Percentiles rank a stretch among this genome's conserved stretches.
phyloP scores from a whole-genome alignment of 2,797 vertebrate genomes.

The Enoplosus armatus region DNA sequence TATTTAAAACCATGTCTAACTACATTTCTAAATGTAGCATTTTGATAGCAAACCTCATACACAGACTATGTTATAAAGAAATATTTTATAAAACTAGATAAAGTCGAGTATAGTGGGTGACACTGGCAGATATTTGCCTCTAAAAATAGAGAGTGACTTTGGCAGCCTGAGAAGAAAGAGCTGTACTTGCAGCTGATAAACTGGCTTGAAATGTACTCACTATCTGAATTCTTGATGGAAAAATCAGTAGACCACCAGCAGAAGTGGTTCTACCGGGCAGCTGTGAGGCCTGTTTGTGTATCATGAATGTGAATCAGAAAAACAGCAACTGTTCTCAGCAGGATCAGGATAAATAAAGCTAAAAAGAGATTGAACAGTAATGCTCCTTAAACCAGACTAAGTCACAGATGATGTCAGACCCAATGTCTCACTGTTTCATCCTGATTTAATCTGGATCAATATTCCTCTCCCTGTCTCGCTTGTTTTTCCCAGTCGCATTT shows the following conservation, averaged over 20 bases:
- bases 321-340: conserved; percentile 18
- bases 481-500: conserved; percentile 21
- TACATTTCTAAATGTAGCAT: conserved; percentile 16
- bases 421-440: conserved; percentile 45
- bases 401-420: conserved; percentile 45
- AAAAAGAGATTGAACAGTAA: conserved; percentile 32
- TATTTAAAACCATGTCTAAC: not conserved
- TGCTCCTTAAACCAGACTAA: conserved; percentile 35
- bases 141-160: conserved; percentile 14
- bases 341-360: conserved; percentile 26
- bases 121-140: conserved; percentile 5
- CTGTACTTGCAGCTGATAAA: not conserved
- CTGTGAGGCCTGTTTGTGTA: not conserved
- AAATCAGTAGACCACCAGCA: not conserved
- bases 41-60: not conserved
- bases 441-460: conserved; percentile 54
- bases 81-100: not conserved
- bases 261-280: conserved; percentile 2
- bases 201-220: not conserved
- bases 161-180: not conserved
- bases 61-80: not conserved
- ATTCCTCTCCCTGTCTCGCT: not conserved
- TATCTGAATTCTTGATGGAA: not conserved
- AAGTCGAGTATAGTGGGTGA: not conserved
- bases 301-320: conserved; percentile 25